Evolutionary conservation across 2,888 invertebrate species (phyloP).

Genomic region (Hydriomena furcata): DNA sequence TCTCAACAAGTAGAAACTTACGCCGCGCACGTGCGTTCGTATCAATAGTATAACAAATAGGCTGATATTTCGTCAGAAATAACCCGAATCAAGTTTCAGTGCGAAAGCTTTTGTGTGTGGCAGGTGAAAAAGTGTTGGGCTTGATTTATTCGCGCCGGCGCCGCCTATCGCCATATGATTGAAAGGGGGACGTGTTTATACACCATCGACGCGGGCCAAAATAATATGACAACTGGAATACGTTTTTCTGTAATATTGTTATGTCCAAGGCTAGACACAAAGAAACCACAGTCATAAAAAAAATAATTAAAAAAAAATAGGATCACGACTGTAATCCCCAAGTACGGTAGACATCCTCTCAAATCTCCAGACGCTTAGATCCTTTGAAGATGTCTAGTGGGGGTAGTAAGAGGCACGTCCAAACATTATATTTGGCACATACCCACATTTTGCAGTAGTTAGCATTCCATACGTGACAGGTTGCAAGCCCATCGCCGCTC

Average conservation of each 20-base stretch:
- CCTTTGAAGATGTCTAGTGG: too few relatives aligned
- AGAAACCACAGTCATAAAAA: too few relatives aligned
- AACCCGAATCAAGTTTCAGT: constrained; percentile 83
- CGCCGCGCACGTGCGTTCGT: constrained; percentile 77
- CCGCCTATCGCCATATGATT: constrained; percentile 80
- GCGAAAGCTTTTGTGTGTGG: constrained; percentile 82
- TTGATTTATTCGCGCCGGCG: constrained; percentile 81
- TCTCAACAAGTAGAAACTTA: constrained; percentile 81
- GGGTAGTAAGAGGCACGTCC: too few relatives aligned
- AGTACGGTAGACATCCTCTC: too few relatives aligned
- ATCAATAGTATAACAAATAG: constrained; percentile 84
- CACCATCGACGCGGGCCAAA: constrained; percentile 63
- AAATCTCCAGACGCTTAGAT: too few relatives aligned
- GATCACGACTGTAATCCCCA: too few relatives aligned
- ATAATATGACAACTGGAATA: constrained; percentile 77
- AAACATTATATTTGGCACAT: too few relatives aligned
- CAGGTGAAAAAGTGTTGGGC: constrained; percentile 82
- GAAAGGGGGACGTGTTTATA: constrained; percentile 81
- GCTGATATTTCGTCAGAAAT: constrained; percentile 83
- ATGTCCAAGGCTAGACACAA: too few relatives aligned
- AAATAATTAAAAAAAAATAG: too few relatives aligned
- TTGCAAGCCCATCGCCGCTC: too few relatives aligned
- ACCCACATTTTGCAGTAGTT: too few relatives aligned
- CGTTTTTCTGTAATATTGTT: constrained; percentile 39
- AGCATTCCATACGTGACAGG: too few relatives aligned